Percentiles rank a stretch among this genome's conserved stretches.
Evolutionary conservation across 2,888 invertebrate genomes (phyloP).

Genomic region (Griposia aprilina): DNA sequence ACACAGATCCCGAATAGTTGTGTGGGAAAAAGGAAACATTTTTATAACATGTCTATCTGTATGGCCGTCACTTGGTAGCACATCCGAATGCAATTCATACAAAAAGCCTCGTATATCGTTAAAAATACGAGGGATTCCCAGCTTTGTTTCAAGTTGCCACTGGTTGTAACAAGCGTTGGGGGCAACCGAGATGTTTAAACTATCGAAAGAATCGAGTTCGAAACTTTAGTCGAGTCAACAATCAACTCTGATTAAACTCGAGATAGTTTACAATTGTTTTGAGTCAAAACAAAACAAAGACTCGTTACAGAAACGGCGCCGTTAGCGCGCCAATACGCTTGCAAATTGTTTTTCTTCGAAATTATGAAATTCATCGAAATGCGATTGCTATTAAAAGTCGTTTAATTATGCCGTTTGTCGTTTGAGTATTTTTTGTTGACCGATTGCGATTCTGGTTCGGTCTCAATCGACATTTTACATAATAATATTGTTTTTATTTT

Average conservation of each 20-base stretch:
- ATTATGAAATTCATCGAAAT: background rate
- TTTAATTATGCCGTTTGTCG: background rate
- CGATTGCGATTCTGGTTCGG: background rate
- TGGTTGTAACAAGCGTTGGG: conserved; percentile 21
- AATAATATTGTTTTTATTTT: background rate
- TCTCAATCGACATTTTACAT: background rate
- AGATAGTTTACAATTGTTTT: background rate
- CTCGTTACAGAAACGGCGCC: no score
- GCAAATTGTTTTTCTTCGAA: background rate
- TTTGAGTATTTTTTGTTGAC: background rate
- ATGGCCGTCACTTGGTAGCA: conserved; percentile 49
- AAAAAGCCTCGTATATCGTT: conserved; percentile 64
- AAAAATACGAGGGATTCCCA: conserved; percentile 65
- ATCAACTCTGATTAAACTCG: background rate
- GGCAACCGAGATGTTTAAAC: background rate
- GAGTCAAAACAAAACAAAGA: no score
- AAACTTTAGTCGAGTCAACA: background rate
- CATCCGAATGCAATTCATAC: conserved; percentile 67
- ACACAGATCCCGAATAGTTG: conserved; percentile 38
- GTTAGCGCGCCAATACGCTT: no score
- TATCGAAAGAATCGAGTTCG: conserved; percentile 4
- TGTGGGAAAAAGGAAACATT: conserved; percentile 55
- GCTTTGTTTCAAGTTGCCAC: conserved; percentile 69
- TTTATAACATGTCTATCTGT: conserved; percentile 63
- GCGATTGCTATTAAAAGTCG: no score